Conservation (phyloP, 2,888 invertebrate species). For the Oscheius myriophilus region DNA sequence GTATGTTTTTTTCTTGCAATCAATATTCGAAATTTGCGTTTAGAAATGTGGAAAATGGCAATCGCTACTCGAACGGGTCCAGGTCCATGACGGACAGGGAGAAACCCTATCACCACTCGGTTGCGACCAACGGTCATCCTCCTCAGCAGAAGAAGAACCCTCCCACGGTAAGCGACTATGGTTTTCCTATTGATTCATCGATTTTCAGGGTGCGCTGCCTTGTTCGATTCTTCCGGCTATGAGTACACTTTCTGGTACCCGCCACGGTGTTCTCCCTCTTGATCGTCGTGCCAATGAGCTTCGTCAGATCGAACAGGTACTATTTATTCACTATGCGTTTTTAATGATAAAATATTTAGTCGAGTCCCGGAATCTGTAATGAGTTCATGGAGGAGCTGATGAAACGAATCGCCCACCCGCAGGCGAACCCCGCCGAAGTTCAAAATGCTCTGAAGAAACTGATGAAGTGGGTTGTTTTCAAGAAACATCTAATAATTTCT, state of each 20-base stretch:
- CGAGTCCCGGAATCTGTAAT: conserved; percentile 86
- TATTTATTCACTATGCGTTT: too few species aligned
- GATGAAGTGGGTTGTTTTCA: conserved; percentile 12
- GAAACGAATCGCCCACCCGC: conserved; percentile 70
- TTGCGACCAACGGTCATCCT: too few species aligned
- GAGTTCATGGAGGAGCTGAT: conserved; percentile 83
- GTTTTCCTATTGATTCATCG: too few species aligned
- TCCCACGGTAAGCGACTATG: too few species aligned
- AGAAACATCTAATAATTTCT: neutral
- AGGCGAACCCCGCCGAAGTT: conserved; percentile 35
- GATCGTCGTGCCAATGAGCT: conserved; percentile 59
- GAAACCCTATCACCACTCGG: too few species aligned
- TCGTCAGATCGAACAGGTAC: conserved; percentile 56
- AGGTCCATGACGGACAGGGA: too few species aligned
- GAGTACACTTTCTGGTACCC: conserved; percentile 66
- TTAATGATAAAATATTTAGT: conserved; percentile 73
- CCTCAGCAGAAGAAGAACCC: too few species aligned
- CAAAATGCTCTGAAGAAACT: conserved; percentile 25
- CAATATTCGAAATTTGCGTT: neutral
- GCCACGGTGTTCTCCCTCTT: conserved; percentile 63
- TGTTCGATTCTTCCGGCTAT: conserved; percentile 64
- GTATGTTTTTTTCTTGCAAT: neutral
- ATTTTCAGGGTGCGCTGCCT: conserved; percentile 56
- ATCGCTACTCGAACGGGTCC: too few species aligned
- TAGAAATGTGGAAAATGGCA: too few species aligned